A percentile compares a stretch with the other conserved stretches of the same genome.
Conservation (phyloP, 2,797 vertebrate species). For the Hoplostethus atlanticus region DNA sequence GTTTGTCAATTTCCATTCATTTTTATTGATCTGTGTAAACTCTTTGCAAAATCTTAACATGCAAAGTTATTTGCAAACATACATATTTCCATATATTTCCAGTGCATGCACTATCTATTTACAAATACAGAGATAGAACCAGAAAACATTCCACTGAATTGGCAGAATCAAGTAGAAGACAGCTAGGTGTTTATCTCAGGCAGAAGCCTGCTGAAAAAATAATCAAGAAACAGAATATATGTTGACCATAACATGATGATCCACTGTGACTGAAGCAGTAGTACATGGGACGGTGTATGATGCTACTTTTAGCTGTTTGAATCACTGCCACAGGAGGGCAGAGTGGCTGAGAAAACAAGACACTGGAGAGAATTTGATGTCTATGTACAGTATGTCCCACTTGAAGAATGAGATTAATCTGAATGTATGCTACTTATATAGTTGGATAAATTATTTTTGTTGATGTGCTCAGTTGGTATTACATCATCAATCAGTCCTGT, state of each 20-base stretch:
- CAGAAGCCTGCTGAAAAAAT: constrained; percentile 49
- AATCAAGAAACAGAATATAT: constrained; percentile 34
- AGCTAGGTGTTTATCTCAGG: constrained; percentile 50
- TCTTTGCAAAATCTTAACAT: constrained; percentile 90
- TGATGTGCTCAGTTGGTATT: constrained; percentile 53
- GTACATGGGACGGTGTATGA: constrained; percentile 36
- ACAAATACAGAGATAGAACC: constrained; percentile 81
- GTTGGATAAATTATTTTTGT: constrained; percentile 35
- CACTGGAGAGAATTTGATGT: constrained; percentile 36
- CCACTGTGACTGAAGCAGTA: constrained; percentile 43
- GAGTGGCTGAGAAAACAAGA: constrained; percentile 58
- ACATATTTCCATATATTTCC: constrained; percentile 78
- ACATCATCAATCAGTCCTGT: constrained; percentile 43
- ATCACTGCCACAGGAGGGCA: constrained; percentile 49
- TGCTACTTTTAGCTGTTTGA: constrained; percentile 55
- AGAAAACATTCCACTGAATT: constrained; percentile 76
- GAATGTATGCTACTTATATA: constrained; percentile 54
- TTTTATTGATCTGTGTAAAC: constrained; percentile 87
- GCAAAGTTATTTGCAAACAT: constrained; percentile 89
- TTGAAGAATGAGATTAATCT: constrained; percentile 36
- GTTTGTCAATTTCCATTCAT: constrained; percentile 54
- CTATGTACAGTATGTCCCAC: constrained; percentile 44
- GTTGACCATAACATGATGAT: constrained; percentile 44
- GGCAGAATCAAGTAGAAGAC: constrained; percentile 71
- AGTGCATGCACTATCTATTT: constrained; percentile 91